Evolutionary conservation across 2,888 invertebrate genomes (phyloP).

Genomic region (Lydus trimaculatus): DNA sequence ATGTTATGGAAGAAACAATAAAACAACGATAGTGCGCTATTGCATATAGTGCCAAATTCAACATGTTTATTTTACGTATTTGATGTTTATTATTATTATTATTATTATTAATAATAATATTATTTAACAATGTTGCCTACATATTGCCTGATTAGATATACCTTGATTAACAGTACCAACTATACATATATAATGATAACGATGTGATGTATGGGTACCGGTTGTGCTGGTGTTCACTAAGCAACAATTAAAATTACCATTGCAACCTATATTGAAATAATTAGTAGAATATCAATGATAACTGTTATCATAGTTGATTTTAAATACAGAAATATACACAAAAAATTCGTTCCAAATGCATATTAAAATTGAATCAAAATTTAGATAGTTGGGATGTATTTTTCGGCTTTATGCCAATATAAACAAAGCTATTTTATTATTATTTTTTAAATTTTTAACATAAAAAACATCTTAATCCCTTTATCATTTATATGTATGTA

Average conservation of each 20-base stretch:
- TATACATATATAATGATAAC: background rate
- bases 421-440: background rate
- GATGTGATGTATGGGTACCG: too few species aligned
- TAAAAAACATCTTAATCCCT: too few species aligned
- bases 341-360: too few species aligned
- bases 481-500: too few species aligned
- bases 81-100: background rate
- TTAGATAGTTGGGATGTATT: background rate
- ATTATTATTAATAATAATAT: background rate
- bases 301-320: background rate
- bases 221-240: background rate
- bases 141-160: conserved; percentile 33
- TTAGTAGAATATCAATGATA: too few species aligned
- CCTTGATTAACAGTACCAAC: conserved; percentile 31
- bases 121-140: conserved; percentile 18
- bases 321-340: too few species aligned
- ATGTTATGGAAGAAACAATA: background rate
- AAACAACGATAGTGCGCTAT: background rate
- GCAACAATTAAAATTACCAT: background rate
- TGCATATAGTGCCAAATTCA: background rate
- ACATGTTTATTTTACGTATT: background rate
- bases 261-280: too few species aligned
- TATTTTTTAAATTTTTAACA: too few species aligned
- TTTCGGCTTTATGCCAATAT: background rate
- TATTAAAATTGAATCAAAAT: too few species aligned